Conservation (phyloP, 1,140 invertebrate genomes). For the Saccostrea echinata region DNA sequence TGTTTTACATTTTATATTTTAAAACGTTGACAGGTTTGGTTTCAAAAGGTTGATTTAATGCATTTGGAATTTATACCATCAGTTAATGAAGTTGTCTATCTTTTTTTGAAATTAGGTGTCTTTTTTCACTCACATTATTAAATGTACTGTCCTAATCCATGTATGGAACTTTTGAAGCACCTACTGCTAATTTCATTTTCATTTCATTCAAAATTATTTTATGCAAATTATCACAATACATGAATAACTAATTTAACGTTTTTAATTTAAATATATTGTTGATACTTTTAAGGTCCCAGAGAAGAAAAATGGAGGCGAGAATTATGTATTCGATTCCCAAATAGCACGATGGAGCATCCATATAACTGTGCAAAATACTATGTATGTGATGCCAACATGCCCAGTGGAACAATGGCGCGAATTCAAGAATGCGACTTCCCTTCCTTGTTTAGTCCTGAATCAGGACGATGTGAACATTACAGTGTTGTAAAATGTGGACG, state of each 20-base stretch:
- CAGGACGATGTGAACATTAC: slow-evolving; percentile 58
- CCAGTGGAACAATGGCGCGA: neutral
- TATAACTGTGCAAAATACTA: slow-evolving; percentile 42
- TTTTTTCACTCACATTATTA: no score
- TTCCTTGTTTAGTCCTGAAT: slow-evolving; percentile 44
- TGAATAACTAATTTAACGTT: neutral
- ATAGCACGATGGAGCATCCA: slow-evolving; percentile 2
- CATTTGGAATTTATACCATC: no score
- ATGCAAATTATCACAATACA: neutral
- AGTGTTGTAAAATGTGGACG: slow-evolving; percentile 55
- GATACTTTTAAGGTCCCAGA: neutral
- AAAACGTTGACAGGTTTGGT: no score
- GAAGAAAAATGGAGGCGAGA: slow-evolving; percentile 27
- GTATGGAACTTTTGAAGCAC: no score
- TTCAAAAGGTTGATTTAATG: no score
- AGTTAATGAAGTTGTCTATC: no score
- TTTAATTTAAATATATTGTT: neutral
- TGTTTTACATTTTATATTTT: no score
- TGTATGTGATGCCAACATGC: neutral
- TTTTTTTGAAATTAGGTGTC: no score
- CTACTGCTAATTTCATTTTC: no score
- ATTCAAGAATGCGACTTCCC: slow-evolving; percentile 61
- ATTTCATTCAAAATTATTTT: no score
- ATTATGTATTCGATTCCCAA: slow-evolving; percentile 12
- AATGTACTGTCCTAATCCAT: no score